Conservation (phyloP, 2,797 vertebrate genomes). For the Chromis chromis region DNA sequence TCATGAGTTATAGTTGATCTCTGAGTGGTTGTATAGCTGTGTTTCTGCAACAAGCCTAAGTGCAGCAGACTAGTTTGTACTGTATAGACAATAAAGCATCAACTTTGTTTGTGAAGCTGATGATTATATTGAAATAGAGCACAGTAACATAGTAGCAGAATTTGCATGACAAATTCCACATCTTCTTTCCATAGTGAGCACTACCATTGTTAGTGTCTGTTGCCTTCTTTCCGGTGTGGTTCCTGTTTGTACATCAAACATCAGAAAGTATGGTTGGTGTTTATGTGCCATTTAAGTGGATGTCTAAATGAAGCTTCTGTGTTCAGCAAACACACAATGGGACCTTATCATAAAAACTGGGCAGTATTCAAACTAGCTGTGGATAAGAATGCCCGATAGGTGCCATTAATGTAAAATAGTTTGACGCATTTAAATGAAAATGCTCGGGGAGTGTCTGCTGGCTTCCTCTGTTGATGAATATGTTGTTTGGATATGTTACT, state of each 20-base stretch:
- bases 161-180: conserved; percentile 28
- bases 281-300: conserved; percentile 8
- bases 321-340: background rate
- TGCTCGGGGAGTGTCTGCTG: conserved; percentile 14
- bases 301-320: background rate
- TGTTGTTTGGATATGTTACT: conserved; percentile 24
- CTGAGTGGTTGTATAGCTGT: conserved; percentile 5
- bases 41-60: conserved; percentile 12
- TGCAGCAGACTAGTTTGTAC: background rate
- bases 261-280: background rate
- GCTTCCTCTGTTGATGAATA: conserved; percentile 25
- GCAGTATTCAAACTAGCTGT: background rate
- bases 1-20: conserved; percentile 54
- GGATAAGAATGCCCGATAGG: conserved; percentile 2
- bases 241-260: conserved; percentile 9
- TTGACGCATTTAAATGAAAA: background rate
- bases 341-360: conserved; percentile 21
- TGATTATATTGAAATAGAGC: conserved; percentile 7
- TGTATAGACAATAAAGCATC: conserved; percentile 5
- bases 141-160: background rate
- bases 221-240: background rate
- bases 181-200: conserved; percentile 5
- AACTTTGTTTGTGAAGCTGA: conserved; percentile 1
- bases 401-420: conserved; percentile 43
- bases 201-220: background rate